Base-by-base conservation (phyloP, 2,113 vertebrate species). In the Seriola quinqueradiata region DNA sequence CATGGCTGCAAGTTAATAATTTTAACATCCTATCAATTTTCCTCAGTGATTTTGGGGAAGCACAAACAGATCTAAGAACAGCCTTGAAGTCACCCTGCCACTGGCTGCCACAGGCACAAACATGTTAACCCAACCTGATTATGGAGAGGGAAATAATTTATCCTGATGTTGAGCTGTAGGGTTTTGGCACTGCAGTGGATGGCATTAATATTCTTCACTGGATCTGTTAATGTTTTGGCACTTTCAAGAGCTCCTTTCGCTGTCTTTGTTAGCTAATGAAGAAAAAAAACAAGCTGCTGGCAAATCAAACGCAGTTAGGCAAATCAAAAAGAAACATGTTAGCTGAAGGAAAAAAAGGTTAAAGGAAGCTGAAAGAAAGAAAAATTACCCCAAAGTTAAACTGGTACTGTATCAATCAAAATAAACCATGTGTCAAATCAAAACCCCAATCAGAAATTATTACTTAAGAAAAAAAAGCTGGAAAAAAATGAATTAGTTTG, bases 261-360 rank as follows among this genome's bases (percentile, higher is more conserved):
- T 54, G 71, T 40, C 48, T 52, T 67, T 73, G 61, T 82, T 48
- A 32, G 83, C 75, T 61, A 36, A 78, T 70, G 63, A 54, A 46
- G 77, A 55, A 25, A 25, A 40, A 14, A 5, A 63, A 74, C 32
- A 84, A 61, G 67, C 86, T 78, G 82, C 66, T 61, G 61, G 85
- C 85, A 93, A 90, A 90, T 76, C 36, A 85, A 86, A 83, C 64
- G 75, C 58, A 42, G 77, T 90, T 71, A 84, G 55, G 85, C 60
- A 73, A 90, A 90, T 6, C 19, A 58, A 72, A 75, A 61, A 52
- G 28, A 69, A 84, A 60, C 67, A 76, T 42, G 80, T 90, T 88
- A 87, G 82, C 70, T 48, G 89, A 93, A 87, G 52, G 59, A 89
- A 83, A 91, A 12, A 73, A 83, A 85, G 42, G 74, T 79, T 83